Percentiles rank a stretch among this genome's conserved stretches.
Conservation (phyloP, 2,797 vertebrate genomes). For the Cetoscarus ocellatus region DNA sequence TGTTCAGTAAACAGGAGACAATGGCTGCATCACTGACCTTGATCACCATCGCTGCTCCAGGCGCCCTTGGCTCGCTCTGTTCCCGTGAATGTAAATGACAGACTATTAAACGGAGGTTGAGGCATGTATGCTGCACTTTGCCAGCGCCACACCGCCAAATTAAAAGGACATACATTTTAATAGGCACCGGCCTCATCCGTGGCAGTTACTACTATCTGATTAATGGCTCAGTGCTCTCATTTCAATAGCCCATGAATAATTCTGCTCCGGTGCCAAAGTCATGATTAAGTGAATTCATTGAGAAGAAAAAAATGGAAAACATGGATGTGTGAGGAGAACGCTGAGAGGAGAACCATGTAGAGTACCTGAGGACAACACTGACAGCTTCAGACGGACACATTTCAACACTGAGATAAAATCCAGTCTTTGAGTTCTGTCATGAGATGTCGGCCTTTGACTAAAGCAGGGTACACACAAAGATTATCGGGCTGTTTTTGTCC, state of each 20-base stretch:
- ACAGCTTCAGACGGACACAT: neutral
- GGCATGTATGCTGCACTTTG: constrained; percentile 58
- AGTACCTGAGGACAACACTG: constrained; percentile 12
- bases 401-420: neutral
- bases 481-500: too few species aligned
- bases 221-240: constrained; percentile 75
- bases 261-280: constrained; percentile 65
- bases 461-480: too few species aligned
- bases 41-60: constrained; percentile 9
- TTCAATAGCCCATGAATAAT: constrained; percentile 84
- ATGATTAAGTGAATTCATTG: constrained; percentile 73
- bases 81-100: constrained; percentile 61
- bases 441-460: too few species aligned
- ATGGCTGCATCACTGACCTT: constrained; percentile 52
- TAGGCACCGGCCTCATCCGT: constrained; percentile 65
- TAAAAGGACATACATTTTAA: constrained; percentile 83
- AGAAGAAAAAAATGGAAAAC: constrained; percentile 58
- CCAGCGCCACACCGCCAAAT: constrained; percentile 60
- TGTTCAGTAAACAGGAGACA: constrained; percentile 32
- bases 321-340: constrained; percentile 51
- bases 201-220: constrained; percentile 76
- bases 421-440: neutral
- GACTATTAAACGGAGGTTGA: constrained; percentile 63
- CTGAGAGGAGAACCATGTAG: constrained; percentile 30
- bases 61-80: constrained; percentile 45